Base-by-base conservation (phyloP, 2,113 vertebrate species). In the Diphyllodes magnificus region DNA sequence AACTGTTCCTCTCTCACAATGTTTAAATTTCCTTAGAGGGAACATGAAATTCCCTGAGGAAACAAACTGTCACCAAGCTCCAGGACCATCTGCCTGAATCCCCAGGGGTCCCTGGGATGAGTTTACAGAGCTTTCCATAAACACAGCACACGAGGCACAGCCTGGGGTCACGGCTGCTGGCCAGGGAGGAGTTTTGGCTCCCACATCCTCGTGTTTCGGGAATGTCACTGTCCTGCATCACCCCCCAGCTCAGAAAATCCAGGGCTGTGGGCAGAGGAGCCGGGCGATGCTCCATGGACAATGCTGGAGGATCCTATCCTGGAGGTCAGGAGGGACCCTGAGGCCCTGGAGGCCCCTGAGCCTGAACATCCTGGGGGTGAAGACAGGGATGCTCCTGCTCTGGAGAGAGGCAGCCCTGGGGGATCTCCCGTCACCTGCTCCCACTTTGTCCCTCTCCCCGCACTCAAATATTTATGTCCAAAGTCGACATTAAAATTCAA, bases 401-500 rank as follows among this genome's bases (percentile, higher is more conserved):
- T 4, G 6, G 30, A 3, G 4, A 50, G 47, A 47, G 40, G 20
- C 89, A 91, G 28, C 50, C 44, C 76, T 7, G 2, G 6, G 60
- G n/a, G 49, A 49, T 68, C 72, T 91, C 50, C 90, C 56, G 2
- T 79, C 94, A 56, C 82, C 60, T 11, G 1, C 53, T 93, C 72
- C 85, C 60, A 15, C 82, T 75, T 49, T 20, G 24, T 73, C 66
- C 80, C 57, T 85, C 86, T 82, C 61, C 3, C 2, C 39, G 11
- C 42, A 17, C 70, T 85, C 42, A 95, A 95, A 94, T 96, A 87
- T 95, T 97, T 97, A 93, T 87, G 86, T 81, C 64, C 56, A 57
- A 91, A 87, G 81, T 27, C 90, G 90, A 92, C 90, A 88, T 88
- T 92, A 96, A 96, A 95, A 95, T 97, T 85, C 95, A 91, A 73